Evolutionary conservation across 2,797 vertebrate genomes (phyloP), one percentile per base, ranked within the genome.

Genomic region (Enteromius paludinosus): DNA sequence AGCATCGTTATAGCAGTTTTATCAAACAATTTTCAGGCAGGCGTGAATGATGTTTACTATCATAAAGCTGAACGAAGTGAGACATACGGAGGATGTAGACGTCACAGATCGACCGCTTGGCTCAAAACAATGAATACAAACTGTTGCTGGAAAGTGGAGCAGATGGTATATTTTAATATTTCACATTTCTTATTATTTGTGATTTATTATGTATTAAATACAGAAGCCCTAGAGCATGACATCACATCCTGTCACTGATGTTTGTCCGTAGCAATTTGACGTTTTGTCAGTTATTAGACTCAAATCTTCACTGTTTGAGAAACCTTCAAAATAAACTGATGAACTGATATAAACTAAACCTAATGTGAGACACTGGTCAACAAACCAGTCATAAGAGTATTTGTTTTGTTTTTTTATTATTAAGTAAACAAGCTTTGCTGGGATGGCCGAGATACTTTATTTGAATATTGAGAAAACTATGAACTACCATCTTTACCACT

Each of bases 191-290:
- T 52, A 11, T 72, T 72, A 47, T 47, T 70, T 28, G n/a, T 28
- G 23, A 72, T 73, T n/a, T 73, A 35, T 23, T 73, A 72, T 72
- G 30, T 35, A 68, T n/a, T 38, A 68, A 38, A 41, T 43, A 68
- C 65, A 38, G 65, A 68, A 68, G n/a, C 35, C 47, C 20, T 23
- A 7, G 30, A 35, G 71, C 71, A 14, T 73, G 71, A 54, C 47
- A 54, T 54, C 71, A 35, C 71, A 52, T 73, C 71, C 71, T 54
- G 20, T 35, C n/a, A 18, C 28, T 33, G 6, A 54, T 54, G 71
- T 35, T 35, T 9, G n/a, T 41, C 28, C 1, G 11, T 8, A 52
- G 41, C 25, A 17, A 7, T 70, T 18, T 28, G 25, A 45, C 6
- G 1, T 8, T 25, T 23, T 64, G 14, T 64, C 61, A 33, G 28